Evolutionary conservation across 2,113 vertebrate genomes (phyloP).

Genomic region (Nannospalax galili): DNA sequence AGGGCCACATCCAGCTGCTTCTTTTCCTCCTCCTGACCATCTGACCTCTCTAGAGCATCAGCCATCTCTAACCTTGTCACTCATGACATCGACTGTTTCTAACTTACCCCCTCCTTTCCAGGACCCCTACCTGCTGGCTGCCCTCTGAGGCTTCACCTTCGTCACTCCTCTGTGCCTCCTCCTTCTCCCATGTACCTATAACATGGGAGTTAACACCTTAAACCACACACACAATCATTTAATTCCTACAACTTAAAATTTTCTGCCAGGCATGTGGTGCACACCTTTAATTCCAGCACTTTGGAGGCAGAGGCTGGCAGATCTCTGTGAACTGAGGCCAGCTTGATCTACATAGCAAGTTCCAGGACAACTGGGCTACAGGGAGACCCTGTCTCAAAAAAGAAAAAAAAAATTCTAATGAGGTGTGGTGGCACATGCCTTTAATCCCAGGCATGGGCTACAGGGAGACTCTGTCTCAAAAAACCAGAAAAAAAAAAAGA

Average conservation of each 20-base stretch:
- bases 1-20: fast-evolving
- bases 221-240: not conserved
- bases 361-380: too few species aligned
- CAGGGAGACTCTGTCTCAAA: too few species aligned
- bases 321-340: too few species aligned
- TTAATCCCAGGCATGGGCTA: too few species aligned
- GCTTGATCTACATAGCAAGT: too few species aligned
- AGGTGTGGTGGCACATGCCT: too few species aligned
- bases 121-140: not conserved
- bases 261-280: not conserved
- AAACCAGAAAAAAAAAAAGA: too few species aligned
- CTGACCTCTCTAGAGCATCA: not conserved
- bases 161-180: not conserved
- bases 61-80: not conserved
- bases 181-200: not conserved
- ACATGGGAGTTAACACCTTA: not conserved
- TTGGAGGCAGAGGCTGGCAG: too few species aligned
- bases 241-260: not conserved
- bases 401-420: too few species aligned
- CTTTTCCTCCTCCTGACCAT: not conserved
- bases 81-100: not conserved
- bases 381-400: too few species aligned
- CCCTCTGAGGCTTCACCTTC: not conserved
- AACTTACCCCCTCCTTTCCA: not conserved
- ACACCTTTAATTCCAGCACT: too few species aligned